Evolutionary conservation across 2,888 invertebrate genomes (phyloP).

Genomic region (Aelia acuminata): DNA sequence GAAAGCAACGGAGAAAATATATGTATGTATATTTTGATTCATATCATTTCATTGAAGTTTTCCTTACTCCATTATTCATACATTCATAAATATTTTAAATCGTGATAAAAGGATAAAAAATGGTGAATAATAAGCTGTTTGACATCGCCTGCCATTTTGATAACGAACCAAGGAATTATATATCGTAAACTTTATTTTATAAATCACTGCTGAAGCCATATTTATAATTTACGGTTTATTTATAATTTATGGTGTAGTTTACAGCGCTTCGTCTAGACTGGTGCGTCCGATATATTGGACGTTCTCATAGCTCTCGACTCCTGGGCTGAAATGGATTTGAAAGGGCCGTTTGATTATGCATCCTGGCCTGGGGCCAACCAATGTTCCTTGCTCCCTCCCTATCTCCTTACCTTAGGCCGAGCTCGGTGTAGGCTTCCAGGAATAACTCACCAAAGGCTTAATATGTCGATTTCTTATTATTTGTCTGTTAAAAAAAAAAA

Average conservation of each 20-base stretch:
- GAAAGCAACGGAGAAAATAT: too few relatives aligned
- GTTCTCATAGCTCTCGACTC: neutral
- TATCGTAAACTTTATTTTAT: neutral
- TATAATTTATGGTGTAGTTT: neutral
- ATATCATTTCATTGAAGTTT: too few relatives aligned
- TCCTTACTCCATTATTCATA: too few relatives aligned
- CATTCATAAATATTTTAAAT: neutral
- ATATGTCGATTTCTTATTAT: too few relatives aligned
- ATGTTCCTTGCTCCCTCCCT: neutral
- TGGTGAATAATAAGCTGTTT: neutral
- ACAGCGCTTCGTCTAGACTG: neutral
- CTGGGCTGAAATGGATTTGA: neutral
- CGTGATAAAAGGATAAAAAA: neutral
- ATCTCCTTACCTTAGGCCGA: neutral
- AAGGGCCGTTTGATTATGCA: neutral
- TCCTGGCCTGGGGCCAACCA: neutral
- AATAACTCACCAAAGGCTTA: neutral
- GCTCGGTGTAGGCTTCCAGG: neutral
- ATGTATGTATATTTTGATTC: too few relatives aligned
- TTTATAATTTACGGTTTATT: neutral
- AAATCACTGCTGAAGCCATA: neutral
- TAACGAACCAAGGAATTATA: neutral
- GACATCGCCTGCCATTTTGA: neutral
- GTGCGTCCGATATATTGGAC: neutral
- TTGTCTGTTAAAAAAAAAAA: too few relatives aligned